These are phyloP conservation scores for Microdon myrmicae DNA, from an alignment of 2,888 invertebrate genomes.

Conservation along the genomic window DNA sequence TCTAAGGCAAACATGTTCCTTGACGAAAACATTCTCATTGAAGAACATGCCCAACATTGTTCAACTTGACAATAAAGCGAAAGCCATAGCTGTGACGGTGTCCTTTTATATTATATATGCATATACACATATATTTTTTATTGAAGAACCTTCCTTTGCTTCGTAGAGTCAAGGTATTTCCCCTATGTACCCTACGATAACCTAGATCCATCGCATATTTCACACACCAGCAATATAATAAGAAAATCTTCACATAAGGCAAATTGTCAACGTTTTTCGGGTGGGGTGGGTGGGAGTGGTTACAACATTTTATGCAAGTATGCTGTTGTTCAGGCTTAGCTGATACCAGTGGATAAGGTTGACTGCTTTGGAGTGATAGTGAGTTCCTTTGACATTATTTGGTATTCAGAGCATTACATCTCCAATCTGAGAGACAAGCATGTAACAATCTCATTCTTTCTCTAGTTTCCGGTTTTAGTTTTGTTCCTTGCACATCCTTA, in stretches of 20 bases:
- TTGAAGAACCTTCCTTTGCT: constrained; percentile 23
- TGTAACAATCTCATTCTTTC: constrained; percentile 49
- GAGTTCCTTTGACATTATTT: constrained; percentile 33
- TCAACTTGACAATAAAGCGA: constrained; percentile 15
- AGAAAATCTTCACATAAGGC: constrained; percentile 31
- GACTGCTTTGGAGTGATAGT: no score
- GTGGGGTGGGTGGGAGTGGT: no score
- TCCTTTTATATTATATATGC: no score
- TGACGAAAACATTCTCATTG: constrained; percentile 1
- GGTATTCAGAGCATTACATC: constrained; percentile 51
- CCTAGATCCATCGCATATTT: constrained; percentile 42
- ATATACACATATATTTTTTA: no score
- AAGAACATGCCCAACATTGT: constrained; percentile 22
- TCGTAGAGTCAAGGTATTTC: constrained; percentile 30
- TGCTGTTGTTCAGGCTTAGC: no score
- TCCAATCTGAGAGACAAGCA: constrained; percentile 49
- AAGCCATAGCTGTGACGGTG: not conserved
- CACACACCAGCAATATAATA: constrained; percentile 31
- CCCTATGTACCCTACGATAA: constrained; percentile 36
- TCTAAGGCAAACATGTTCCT: no score
- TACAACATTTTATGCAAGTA: no score
- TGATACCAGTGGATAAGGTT: no score
- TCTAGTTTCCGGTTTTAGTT: constrained; percentile 34
- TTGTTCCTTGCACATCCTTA: constrained; percentile 27
- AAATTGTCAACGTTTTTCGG: constrained; percentile 49